These are phyloP conservation scores for Astreopora myriophthalma DNA, from an alignment of 64 coral and sea anemone genomes.

Conservation along the genomic window DNA sequence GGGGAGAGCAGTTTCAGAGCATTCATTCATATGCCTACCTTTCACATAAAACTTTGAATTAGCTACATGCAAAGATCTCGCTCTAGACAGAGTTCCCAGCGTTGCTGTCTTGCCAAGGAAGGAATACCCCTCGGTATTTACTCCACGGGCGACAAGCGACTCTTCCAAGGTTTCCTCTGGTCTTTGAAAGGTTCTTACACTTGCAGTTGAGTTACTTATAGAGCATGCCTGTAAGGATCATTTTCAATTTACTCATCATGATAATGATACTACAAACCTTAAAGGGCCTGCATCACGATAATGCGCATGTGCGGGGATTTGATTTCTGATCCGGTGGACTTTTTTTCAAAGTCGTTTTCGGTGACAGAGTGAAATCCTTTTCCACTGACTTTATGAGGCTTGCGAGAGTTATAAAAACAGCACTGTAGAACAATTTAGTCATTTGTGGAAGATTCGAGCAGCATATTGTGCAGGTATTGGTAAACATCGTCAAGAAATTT, in stretches of 20 bases:
- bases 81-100: constrained; percentile 55
- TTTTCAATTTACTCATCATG: background rate
- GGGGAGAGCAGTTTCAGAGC: background rate
- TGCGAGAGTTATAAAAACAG: no score
- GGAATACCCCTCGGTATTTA: constrained; percentile 90
- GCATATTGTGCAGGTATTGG: no score
- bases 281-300: no score
- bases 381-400: no score
- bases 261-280: no score
- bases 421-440: no score
- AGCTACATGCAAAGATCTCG: constrained; percentile 84
- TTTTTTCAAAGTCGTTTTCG: no score
- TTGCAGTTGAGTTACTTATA: constrained; percentile 61
- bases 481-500: no score
- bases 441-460: no score
- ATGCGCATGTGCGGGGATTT: no score
- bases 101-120: constrained; percentile 74
- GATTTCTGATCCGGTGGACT: no score
- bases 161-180: constrained; percentile 92
- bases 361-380: no score
- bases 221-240: constrained; percentile 59
- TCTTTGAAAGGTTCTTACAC: constrained; percentile 80
- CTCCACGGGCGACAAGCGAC: constrained; percentile 79
- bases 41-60: constrained; percentile 99
- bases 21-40: constrained; percentile 45